Percentiles rank a stretch among this genome's conserved stretches.
phyloP scores from a whole-genome alignment of 2,113 vertebrate species.

The Stictonetta naevosa region DNA sequence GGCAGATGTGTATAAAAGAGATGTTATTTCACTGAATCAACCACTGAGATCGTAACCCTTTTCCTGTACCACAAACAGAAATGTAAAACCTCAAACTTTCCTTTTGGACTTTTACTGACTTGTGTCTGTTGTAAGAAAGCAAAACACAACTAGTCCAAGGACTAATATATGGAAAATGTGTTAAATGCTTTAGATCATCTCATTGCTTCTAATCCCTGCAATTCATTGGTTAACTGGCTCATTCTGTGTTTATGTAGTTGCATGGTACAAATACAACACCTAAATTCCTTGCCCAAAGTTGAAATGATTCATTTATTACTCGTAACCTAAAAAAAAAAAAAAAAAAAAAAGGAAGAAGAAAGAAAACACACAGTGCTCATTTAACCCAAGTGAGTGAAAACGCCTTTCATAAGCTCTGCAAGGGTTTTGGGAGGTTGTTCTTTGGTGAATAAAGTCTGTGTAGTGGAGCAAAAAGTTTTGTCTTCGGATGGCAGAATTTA shows the following conservation, averaged over 20 bases:
- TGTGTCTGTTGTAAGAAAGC: conserved; percentile 50
- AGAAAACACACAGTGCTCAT: conserved; percentile 70
- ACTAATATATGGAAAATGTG: conserved; percentile 68
- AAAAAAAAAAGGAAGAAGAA: conserved; percentile 4
- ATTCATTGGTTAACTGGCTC: conserved; percentile 61
- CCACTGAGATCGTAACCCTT: conserved; percentile 73
- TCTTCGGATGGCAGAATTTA: not conserved
- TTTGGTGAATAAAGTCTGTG: conserved; percentile 75
- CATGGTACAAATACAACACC: conserved; percentile 77
- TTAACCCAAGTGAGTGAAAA: conserved; percentile 76
- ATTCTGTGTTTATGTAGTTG: conserved; percentile 73
- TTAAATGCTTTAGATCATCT: conserved; percentile 39
- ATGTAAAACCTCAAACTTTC: conserved; percentile 79
- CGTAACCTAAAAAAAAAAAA: not conserved
- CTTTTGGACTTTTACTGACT: conserved; percentile 66
- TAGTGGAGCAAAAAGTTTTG: conserved; percentile 43
- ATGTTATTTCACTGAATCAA: conserved; percentile 79
- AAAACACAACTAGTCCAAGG: conserved; percentile 34
- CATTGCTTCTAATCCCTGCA: not conserved
- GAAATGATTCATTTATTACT: conserved; percentile 80
- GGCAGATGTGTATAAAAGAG: conserved; percentile 77
- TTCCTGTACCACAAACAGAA: conserved; percentile 79
- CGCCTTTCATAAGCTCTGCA: conserved; percentile 77
- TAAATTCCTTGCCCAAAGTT: conserved; percentile 57
- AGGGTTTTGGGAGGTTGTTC: conserved; percentile 10